Evolutionary conservation across 2,888 invertebrate genomes (phyloP).

Genomic region (Trichogramma evanescens): DNA sequence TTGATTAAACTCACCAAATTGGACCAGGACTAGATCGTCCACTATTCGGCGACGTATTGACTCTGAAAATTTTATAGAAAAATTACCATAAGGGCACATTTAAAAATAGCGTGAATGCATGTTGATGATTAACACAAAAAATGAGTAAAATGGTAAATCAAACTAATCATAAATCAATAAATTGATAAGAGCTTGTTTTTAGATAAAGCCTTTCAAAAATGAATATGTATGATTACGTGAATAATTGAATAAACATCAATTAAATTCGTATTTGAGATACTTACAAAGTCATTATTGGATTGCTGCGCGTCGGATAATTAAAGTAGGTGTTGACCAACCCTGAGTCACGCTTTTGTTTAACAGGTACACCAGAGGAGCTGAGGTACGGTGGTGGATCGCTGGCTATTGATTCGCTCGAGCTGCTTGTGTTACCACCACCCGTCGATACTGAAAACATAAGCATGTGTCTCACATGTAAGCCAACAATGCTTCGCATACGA

Average conservation of each 20-base stretch:
- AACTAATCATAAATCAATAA: neutral
- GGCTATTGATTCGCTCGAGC: conserved; percentile 79
- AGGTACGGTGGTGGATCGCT: conserved; percentile 47
- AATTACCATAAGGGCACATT: neutral
- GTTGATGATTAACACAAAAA: neutral
- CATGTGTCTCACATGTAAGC: neutral
- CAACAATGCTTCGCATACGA: too few species aligned
- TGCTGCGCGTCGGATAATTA: conserved; percentile 47
- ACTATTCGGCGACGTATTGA: conserved; percentile 42
- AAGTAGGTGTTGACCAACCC: conserved; percentile 46
- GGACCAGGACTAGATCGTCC: conserved; percentile 46
- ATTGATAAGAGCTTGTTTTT: neutral
- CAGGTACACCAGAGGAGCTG: conserved; percentile 33
- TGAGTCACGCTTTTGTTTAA: conserved; percentile 55
- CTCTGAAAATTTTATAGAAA: conserved; percentile 24
- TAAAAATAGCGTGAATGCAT: too few species aligned
- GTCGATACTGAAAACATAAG: conserved; percentile 27
- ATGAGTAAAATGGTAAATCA: neutral
- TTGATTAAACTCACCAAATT: conserved; percentile 38
- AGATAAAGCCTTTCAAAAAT: neutral
- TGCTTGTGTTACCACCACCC: conserved; percentile 56
- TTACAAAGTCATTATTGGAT: conserved; percentile 47
- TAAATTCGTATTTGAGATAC: conserved; percentile 25
- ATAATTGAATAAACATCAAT: neutral
- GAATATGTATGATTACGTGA: neutral